These are phyloP conservation scores for Thunnus thynnus DNA, from an alignment of 2,113 vertebrate genomes.

Conservation along the genomic window DNA sequence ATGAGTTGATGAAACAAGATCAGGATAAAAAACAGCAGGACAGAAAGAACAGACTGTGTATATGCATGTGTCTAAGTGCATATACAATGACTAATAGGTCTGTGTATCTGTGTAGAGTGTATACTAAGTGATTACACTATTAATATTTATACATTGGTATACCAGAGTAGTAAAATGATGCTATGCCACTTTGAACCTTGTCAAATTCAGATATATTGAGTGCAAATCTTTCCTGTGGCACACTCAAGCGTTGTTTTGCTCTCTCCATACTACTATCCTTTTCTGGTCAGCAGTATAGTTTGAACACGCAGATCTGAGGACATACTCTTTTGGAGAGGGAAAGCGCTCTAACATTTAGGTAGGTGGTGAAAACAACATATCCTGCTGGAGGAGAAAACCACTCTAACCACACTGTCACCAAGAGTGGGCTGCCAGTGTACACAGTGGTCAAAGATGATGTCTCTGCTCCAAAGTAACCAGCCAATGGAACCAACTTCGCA, in stretches of 20 bases:
- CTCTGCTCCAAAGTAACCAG: slow-evolving; percentile 24
- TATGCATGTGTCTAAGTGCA: no score
- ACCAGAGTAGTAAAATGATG: background rate
- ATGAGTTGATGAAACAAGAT: background rate
- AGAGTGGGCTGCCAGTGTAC: slow-evolving; percentile 26
- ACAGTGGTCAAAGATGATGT: slow-evolving; percentile 8
- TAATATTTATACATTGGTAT: no score
- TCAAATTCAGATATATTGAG: background rate
- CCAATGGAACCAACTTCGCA: slow-evolving; percentile 25
- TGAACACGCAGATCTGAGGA: background rate
- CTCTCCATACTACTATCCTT: background rate
- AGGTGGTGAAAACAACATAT: slow-evolving; percentile 39
- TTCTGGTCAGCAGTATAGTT: background rate
- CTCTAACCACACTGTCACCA: slow-evolving; percentile 2
- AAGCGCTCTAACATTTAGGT: background rate
- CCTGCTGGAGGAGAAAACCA: slow-evolving; percentile 25
- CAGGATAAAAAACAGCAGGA: no score
- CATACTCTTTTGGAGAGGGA: background rate
- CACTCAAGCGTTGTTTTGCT: background rate
- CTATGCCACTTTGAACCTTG: background rate
- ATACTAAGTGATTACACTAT: no score
- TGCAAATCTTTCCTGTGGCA: background rate
- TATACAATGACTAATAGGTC: no score
- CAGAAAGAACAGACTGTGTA: no score
- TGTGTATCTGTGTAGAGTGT: no score